phyloP scores from a whole-genome alignment of 2,113 vertebrate genomes.

The Oncorhynchus keta region DNA sequence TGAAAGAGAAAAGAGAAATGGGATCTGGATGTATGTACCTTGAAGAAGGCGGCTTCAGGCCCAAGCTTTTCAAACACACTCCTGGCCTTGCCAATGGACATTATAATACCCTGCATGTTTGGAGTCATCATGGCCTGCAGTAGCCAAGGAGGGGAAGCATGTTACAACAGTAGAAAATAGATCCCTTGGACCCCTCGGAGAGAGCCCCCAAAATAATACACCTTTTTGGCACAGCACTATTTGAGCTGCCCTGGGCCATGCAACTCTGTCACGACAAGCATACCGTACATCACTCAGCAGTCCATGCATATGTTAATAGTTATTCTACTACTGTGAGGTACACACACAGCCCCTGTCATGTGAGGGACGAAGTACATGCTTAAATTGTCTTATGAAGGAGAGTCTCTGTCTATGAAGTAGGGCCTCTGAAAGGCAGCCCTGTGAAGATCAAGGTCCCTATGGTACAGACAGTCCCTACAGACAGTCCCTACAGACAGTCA shows the following conservation, averaged over 20 bases:
- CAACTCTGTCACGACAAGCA: conserved; percentile 14
- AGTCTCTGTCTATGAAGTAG: background rate
- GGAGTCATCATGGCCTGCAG: conserved; percentile 96
- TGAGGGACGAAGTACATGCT: conserved; percentile 14
- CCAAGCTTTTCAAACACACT: conserved; percentile 96
- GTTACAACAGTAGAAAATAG: conserved; percentile 58
- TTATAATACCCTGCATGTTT: conserved; percentile 99
- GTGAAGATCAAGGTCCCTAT: conserved; percentile 17
- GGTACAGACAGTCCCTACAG: conserved; percentile 3
- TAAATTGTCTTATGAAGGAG: conserved; percentile 13
- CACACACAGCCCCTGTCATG: conserved; percentile 25
- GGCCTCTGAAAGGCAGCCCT: conserved; percentile 15
- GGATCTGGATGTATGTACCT: conserved; percentile 88
- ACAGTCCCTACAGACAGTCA: too few relatives aligned
- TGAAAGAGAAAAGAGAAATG: conserved; percentile 34
- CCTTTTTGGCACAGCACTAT: background rate
- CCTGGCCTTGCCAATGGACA: conserved; percentile 98
- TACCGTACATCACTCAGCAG: conserved; percentile 44
- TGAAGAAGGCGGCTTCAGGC: conserved; percentile 98
- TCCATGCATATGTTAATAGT: conserved; percentile 62
- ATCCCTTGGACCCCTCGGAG: conserved; percentile 24
- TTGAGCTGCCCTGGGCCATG: conserved; percentile 25
- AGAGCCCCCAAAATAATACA: conserved; percentile 25
- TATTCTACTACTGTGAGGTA: conserved; percentile 24
- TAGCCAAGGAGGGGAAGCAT: conserved; percentile 77